Percentiles rank a stretch among this genome's conserved stretches.
These are phyloP conservation scores for Tetranychus truncatus DNA, from an alignment of 2,888 invertebrate genomes.

Conservation along the genomic window DNA sequence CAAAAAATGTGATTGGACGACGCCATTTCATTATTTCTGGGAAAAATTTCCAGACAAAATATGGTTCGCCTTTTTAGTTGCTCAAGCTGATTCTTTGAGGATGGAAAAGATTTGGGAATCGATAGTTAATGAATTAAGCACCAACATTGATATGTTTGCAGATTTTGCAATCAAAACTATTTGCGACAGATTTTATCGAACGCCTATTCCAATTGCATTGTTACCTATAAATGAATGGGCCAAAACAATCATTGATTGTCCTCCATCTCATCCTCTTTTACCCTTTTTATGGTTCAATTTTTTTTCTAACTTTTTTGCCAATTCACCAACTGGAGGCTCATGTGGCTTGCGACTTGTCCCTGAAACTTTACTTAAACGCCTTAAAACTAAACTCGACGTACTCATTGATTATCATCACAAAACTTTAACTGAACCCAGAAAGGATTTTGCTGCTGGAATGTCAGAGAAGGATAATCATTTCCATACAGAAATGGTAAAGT, in stretches of 20 bases:
- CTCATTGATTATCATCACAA: conserved; percentile 20
- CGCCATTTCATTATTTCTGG: conserved; percentile 19
- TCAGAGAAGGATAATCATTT: conserved; percentile 8
- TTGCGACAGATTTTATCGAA: conserved; percentile 12
- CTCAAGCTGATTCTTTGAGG: conserved; percentile 17
- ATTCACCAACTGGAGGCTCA: conserved; percentile 16
- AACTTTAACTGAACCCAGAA: conserved; percentile 6
- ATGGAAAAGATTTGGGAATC: conserved; percentile 21
- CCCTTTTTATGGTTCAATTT: conserved; percentile 23
- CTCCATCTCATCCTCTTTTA: conserved; percentile 13
- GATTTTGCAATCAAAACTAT: conserved; percentile 14
- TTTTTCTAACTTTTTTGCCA: conserved; percentile 19
- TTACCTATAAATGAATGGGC: conserved; percentile 21
- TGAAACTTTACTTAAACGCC: background rate
- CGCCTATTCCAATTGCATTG: conserved; percentile 15
- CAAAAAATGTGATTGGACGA: conserved; percentile 18
- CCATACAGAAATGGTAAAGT: background rate
- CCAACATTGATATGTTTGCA: conserved; percentile 12
- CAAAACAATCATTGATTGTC: conserved; percentile 8
- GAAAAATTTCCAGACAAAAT: conserved; percentile 16
- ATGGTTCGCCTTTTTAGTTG: conserved; percentile 16
- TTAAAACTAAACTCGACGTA: conserved; percentile 16
- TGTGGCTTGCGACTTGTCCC: conserved; percentile 17
- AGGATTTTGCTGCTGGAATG: background rate
- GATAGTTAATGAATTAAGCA: conserved; percentile 16